Evolutionary conservation across 1,140 invertebrate species (phyloP), one percentile per base, ranked within the genome.

Genomic region (Venustaconcha ellipsiformis): DNA sequence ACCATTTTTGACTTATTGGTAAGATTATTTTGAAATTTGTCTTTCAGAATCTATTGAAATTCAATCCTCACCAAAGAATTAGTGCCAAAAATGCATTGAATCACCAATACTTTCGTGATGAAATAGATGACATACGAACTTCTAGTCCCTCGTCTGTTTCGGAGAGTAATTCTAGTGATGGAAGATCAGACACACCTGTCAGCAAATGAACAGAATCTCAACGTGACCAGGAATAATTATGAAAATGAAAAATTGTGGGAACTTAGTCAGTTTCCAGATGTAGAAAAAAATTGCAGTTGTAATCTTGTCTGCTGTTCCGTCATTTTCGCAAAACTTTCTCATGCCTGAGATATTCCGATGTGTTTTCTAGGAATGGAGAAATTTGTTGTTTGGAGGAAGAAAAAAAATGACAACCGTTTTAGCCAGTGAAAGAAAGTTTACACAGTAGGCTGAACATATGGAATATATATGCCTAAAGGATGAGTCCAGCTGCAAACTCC

Each of bases 81-180:
- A 96, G 95, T 74, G 97, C 98, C 5, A 96, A 97, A 83, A 96
- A 97, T 88, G 96, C 97, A 1, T 96, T 99, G 94, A 92, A 93
- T 68, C 97, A 99, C 92, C 92, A 94, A 2, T 99, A 98, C 89
- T 99, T 99, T 90, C 94, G 94, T 86, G 97, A 99, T 64, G 86
- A 87, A 58, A 58, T 84, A n/a, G 84, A 86, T 57, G 84, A 84
- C 74, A 76, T 84, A 20, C 78, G 83, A 30, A 84, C 83, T 8
- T 82, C 83, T 18, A 84, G 82, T 76, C 84, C 85, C 1, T 76
- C 69, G 17, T 85, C 86, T n/a, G 79, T 84, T 2, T 85, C 82
- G 26, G 83, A 86, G 67, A 84, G 80, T 72, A 84, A 85, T 57
- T 81, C 79, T 17, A 80, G 80, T 58, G 83, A 82, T 65, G 74